These are phyloP conservation scores for Littorina saxatilis DNA, from an alignment of 1,140 invertebrate genomes.

Conservation along the genomic window DNA sequence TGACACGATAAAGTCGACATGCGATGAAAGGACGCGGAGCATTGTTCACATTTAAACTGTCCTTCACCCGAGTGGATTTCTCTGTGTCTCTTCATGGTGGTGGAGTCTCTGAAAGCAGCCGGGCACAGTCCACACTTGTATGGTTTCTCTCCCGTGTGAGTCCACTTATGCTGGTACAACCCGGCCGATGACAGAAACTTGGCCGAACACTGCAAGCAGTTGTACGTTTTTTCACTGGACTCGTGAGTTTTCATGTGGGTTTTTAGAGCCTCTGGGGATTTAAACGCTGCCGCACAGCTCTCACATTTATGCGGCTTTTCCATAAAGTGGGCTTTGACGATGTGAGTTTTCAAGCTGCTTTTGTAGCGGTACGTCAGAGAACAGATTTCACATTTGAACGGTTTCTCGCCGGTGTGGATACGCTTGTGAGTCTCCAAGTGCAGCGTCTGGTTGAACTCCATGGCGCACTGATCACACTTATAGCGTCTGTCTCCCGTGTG, in stretches of 20 bases:
- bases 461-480: slow-evolving; percentile 35
- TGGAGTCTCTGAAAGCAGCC: not conserved
- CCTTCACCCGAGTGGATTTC: not conserved
- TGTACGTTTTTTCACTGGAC: not conserved
- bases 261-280: not conserved
- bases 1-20: slow-evolving; percentile 4
- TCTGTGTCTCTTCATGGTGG: slow-evolving; percentile 6
- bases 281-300: not conserved
- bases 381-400: slow-evolving; percentile 43
- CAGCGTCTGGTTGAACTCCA: slow-evolving; percentile 6
- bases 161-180: not conserved
- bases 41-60: not conserved
- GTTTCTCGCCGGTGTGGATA: slow-evolving; percentile 77
- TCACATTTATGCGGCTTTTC: not conserved
- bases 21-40: not conserved
- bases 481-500: slow-evolving; percentile 45
- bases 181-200: not conserved
- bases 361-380: not conserved
- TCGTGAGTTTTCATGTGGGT: not conserved
- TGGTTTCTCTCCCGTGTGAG: not conserved
- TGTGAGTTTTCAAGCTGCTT: slow-evolving; percentile 4
- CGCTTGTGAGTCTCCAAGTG: slow-evolving; percentile 85
- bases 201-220: not conserved
- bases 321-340: not conserved
- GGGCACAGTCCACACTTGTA: not conserved